Percentiles rank a stretch among this genome's conserved stretches.
Evolutionary conservation across 2,797 vertebrate species (phyloP).

Genomic region (Sebastes iracundus): DNA sequence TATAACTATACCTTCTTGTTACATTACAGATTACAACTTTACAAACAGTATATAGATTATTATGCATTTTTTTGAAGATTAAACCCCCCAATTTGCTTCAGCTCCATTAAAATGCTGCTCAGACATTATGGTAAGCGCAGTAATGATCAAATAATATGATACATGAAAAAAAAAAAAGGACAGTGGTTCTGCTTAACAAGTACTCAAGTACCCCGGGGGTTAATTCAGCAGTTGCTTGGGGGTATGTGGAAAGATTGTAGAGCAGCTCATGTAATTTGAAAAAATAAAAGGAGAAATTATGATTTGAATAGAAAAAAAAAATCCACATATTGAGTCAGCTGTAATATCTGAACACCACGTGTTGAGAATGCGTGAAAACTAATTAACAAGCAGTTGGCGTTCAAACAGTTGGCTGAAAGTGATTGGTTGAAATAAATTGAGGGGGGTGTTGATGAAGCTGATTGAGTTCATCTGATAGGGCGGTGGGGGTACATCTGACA

Average conservation of each 20-base stretch:
- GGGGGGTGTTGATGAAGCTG: not conserved
- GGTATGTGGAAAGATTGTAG: not conserved
- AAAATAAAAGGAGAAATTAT: not conserved
- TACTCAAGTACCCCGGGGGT: too few species aligned
- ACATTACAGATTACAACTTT: not conserved
- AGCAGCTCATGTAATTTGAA: not conserved
- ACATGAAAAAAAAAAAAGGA: too few species aligned
- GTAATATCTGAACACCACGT: not conserved
- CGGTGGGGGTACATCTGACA: not conserved
- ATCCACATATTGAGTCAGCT: not conserved
- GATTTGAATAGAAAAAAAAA: not conserved
- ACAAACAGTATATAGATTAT: not conserved
- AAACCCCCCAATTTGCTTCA: not conserved
- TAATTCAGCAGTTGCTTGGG: not conserved
- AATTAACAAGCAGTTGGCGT: not conserved
- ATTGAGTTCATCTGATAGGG: not conserved
- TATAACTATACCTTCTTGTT: not conserved
- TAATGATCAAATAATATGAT: too few species aligned
- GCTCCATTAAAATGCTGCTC: not conserved
- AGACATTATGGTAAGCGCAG: too few species aligned
- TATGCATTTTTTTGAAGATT: too few species aligned
- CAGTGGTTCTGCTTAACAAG: too few species aligned
- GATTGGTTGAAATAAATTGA: not conserved
- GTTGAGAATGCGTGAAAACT: not conserved
- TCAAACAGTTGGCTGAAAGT: not conserved